Evolutionary conservation across 1,140 invertebrate genomes (phyloP).

Genomic region (Teleopsis dalmanni): DNA sequence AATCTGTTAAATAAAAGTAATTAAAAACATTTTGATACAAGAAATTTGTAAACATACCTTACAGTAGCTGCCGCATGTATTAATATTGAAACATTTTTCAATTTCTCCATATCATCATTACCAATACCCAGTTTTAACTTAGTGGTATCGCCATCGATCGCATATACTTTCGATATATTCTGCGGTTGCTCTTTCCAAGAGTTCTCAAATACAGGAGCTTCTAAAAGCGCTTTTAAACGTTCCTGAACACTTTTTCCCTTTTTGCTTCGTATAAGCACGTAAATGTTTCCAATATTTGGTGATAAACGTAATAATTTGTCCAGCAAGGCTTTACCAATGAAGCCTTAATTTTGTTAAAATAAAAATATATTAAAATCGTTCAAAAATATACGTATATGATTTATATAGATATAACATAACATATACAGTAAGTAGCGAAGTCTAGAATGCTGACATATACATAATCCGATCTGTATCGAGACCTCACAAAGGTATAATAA

Average conservation of each 20-base stretch:
- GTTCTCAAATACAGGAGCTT: conserved; percentile 47
- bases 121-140: conserved; percentile 52
- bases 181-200: conserved; percentile 44
- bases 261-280: conserved; percentile 70
- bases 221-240: conserved; percentile 54
- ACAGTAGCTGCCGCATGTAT: conserved; percentile 93
- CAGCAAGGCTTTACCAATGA: conserved; percentile 79
- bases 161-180: conserved; percentile 61
- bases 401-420: too few relatives aligned
- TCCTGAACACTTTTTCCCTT: conserved; percentile 60
- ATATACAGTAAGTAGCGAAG: too few relatives aligned
- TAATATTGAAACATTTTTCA: conserved; percentile 69
- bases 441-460: too few relatives aligned
- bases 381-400: conserved; percentile 46
- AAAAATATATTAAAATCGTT: not conserved
- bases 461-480: too few relatives aligned
- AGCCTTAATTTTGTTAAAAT: conserved; percentile 48
- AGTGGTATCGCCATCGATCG: conserved; percentile 70
- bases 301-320: conserved; percentile 76
- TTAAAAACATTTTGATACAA: not conserved
- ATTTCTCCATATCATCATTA: conserved; percentile 18
- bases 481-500: too few relatives aligned
- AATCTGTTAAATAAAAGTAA: conserved; percentile 19
- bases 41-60: conserved; percentile 24
- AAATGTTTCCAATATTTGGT: conserved; percentile 62